phyloP scores from a whole-genome alignment of 1,140 invertebrate species.

The Drosophila bifasciata region DNA sequence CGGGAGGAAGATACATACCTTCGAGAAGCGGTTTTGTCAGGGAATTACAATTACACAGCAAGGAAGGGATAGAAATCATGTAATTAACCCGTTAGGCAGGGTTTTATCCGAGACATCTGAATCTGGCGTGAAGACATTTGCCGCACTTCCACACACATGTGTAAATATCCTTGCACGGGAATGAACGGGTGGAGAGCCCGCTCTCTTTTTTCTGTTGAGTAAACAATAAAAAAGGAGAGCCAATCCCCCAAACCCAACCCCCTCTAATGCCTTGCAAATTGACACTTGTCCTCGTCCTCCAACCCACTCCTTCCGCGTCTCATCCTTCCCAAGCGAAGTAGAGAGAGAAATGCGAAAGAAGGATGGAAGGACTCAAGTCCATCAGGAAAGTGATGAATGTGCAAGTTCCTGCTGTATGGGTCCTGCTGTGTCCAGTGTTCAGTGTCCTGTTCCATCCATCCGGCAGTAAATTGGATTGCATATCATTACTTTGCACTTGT shows the following conservation, averaged over 20 bases:
- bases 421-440: not conserved
- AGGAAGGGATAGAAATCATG: slow-evolving; percentile 7
- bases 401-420: slow-evolving; percentile 64
- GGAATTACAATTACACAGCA: too few species aligned
- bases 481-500: slow-evolving; percentile 82
- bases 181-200: not conserved
- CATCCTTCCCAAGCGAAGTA: slow-evolving; percentile 1
- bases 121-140: slow-evolving; percentile 66
- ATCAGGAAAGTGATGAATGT: slow-evolving; percentile 80
- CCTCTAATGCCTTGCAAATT: slow-evolving; percentile 77
- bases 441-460: slow-evolving; percentile 19
- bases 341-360: not conserved
- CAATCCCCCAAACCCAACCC: slow-evolving; percentile 18
- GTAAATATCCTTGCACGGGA: slow-evolving; percentile 13
- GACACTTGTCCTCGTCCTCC: slow-evolving; percentile 57
- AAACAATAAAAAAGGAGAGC: slow-evolving; percentile 16
- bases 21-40: too few species aligned
- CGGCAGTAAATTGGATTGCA: slow-evolving; percentile 76
- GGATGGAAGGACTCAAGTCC: slow-evolving; percentile 39
- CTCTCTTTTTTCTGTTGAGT: not conserved
- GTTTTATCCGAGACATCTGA: not conserved
- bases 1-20: too few species aligned
- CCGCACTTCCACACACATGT: slow-evolving; percentile 30
- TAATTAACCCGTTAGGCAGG: slow-evolving; percentile 57
- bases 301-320: not conserved